phyloP scores from a whole-genome alignment of 2,797 vertebrate species.

The Coregonus sp. region DNA sequence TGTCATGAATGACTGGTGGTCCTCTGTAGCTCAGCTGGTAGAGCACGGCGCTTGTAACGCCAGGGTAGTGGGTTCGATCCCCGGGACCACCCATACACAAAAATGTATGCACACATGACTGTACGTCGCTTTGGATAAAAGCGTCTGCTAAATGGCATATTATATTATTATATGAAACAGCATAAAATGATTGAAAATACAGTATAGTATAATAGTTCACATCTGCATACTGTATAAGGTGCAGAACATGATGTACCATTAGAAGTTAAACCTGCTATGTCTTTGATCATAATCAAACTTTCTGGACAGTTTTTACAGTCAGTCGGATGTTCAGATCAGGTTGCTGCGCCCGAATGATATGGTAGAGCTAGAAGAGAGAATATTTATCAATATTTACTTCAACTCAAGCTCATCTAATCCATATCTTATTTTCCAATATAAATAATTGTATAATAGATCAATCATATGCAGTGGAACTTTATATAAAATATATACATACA shows the following conservation, averaged over 20 bases:
- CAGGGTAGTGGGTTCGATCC: too few species aligned
- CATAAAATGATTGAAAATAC: neutral
- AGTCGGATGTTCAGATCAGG: constrained; percentile 9
- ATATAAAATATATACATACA: neutral
- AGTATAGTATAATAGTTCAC: neutral
- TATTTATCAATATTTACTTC: neutral
- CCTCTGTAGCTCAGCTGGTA: too few species aligned
- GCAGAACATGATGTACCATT: too few species aligned
- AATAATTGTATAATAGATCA: neutral
- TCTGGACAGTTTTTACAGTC: constrained; percentile 41
- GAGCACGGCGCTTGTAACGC: too few species aligned
- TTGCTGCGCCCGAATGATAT: neutral
- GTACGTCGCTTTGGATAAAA: too few species aligned
- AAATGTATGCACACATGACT: too few species aligned
- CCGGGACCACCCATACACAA: too few species aligned
- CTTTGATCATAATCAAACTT: neutral
- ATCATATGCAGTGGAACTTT: neutral
- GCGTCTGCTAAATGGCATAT: too few species aligned
- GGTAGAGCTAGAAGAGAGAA: constrained; percentile 48
- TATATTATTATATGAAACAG: too few species aligned
- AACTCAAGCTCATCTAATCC: neutral
- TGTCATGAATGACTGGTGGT: too few species aligned
- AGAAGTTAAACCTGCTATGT: neutral
- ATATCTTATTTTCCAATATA: neutral
- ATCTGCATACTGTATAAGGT: neutral